phyloP scores from a whole-genome alignment of 2,797 vertebrate species.

The Pristis pectinata region DNA sequence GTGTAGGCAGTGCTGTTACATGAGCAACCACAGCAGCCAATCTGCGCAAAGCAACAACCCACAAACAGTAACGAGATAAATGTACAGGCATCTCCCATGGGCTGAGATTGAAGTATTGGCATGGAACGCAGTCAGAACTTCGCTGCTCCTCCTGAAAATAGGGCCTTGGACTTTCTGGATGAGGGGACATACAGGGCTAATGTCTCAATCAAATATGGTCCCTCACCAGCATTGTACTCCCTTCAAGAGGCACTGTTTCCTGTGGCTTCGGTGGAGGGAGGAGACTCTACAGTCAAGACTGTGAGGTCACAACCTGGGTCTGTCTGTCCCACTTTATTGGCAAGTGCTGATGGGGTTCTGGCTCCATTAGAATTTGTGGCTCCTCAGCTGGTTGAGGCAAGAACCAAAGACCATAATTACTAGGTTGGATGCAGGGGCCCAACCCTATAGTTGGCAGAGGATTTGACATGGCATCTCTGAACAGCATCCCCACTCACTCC shows the following conservation, averaged over 20 bases:
- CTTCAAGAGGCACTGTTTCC: background rate
- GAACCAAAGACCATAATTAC: too few species aligned
- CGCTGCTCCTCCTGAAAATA: background rate
- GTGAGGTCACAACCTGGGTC: background rate
- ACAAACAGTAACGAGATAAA: background rate
- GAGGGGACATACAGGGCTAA: background rate
- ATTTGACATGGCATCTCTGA: too few species aligned
- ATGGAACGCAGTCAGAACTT: background rate
- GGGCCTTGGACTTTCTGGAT: background rate
- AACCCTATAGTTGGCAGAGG: background rate
- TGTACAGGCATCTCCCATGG: background rate
- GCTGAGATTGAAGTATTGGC: background rate
- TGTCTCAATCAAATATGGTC: background rate
- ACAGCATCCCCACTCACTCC: background rate
- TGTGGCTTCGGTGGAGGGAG: background rate
- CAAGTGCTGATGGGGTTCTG: background rate
- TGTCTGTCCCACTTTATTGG: background rate
- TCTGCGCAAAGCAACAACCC: background rate
- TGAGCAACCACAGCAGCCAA: background rate
- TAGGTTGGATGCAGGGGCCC: background rate
- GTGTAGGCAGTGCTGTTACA: background rate
- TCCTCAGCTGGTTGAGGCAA: background rate
- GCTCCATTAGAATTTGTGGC: background rate
- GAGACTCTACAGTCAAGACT: background rate
- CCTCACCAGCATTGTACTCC: background rate